Conservation (phyloP, 1,140 invertebrate species). For the Leucophenga varia region DNA sequence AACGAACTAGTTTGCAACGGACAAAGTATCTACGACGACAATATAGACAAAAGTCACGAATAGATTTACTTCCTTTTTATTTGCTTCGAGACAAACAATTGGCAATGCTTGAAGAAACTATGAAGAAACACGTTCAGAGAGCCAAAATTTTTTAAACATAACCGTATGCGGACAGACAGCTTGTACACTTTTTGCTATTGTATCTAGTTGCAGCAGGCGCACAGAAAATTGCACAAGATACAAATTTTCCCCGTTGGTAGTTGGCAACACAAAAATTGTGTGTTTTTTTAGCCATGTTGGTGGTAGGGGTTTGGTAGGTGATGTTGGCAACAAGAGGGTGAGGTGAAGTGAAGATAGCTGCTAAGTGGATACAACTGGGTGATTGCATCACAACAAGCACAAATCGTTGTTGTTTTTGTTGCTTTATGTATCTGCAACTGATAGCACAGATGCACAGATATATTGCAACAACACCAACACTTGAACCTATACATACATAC, state of each 20-base stretch:
- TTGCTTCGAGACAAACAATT: too few relatives aligned
- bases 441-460: not conserved
- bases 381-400: not conserved
- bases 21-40: too few relatives aligned
- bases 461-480: too few relatives aligned
- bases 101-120: too few relatives aligned
- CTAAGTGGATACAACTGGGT: not conserved
- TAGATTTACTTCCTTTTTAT: too few relatives aligned
- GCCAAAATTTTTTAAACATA: too few relatives aligned
- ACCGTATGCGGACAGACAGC: conserved; percentile 13
- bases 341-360: not conserved
- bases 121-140: too few relatives aligned
- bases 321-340: too few relatives aligned
- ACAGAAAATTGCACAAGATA: conserved; percentile 40
- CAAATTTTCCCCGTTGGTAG: not conserved
- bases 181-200: conserved; percentile 53
- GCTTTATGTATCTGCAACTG: not conserved
- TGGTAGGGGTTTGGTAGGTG: too few relatives aligned
- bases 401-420: not conserved
- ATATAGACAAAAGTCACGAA: too few relatives aligned
- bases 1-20: not conserved
- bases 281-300: too few relatives aligned
- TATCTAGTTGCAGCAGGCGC: conserved; percentile 54
- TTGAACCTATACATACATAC: not conserved
- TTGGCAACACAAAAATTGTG: too few relatives aligned